phyloP scores from a whole-genome alignment of 2,797 vertebrate genomes.

The Geotrypetes seraphini region DNA sequence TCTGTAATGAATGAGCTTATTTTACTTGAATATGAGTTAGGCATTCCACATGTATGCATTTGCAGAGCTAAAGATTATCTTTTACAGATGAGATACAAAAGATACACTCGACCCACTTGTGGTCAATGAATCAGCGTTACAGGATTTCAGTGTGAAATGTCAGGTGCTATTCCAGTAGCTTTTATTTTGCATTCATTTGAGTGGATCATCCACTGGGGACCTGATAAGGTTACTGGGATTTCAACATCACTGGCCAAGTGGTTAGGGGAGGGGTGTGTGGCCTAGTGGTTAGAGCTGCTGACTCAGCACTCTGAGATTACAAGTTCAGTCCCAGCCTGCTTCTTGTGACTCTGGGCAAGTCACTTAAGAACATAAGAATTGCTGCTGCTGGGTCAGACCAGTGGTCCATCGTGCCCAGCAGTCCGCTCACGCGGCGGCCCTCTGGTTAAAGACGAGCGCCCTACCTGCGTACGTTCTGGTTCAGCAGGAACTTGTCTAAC shows the following conservation, averaged over 20 bases:
- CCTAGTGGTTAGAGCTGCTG: no score
- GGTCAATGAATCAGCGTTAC: constrained; percentile 58
- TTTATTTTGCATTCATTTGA: constrained; percentile 37
- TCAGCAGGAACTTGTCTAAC: no score
- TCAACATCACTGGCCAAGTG: neutral
- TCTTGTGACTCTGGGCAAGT: no score
- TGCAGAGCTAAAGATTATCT: constrained; percentile 14
- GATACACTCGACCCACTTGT: constrained; percentile 44
- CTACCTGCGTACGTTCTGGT: no score
- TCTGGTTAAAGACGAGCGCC: no score
- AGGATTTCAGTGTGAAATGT: constrained; percentile 48
- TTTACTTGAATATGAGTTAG: constrained; percentile 1
- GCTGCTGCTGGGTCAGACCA: no score
- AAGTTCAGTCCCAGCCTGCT: no score
- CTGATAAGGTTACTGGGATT: constrained; percentile 39
- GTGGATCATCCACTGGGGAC: constrained; percentile 39
- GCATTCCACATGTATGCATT: constrained; percentile 26
- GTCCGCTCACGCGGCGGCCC: no score
- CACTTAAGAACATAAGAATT: no score
- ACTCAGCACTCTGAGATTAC: no score
- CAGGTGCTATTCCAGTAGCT: constrained; percentile 70
- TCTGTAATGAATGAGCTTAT: neutral
- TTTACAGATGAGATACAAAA: constrained; percentile 28
- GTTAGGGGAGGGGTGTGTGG: no score
- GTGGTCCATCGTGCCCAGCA: no score